These are phyloP conservation scores for Trachelus troglodyta DNA, from an alignment of 2,888 invertebrate species.

Conservation along the genomic window DNA sequence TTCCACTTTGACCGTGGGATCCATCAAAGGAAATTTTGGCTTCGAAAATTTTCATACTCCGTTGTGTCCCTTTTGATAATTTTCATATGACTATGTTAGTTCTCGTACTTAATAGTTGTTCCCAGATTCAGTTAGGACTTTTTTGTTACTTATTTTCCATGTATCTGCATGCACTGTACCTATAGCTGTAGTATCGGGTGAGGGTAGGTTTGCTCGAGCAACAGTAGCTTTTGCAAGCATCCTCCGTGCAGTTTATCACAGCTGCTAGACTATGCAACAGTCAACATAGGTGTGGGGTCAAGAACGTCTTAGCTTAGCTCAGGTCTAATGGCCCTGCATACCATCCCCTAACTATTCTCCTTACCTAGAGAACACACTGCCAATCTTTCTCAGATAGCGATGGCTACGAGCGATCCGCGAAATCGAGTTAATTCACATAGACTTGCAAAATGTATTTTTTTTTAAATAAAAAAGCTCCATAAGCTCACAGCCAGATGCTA, in stretches of 20 bases:
- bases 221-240: background rate
- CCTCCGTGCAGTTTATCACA: slow-evolving; percentile 1
- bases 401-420: background rate
- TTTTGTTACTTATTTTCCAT: background rate
- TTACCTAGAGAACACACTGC: background rate
- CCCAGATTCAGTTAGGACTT: background rate
- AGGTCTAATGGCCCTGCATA: slow-evolving; percentile 2
- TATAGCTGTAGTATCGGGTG: background rate
- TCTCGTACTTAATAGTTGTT: background rate
- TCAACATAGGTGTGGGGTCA: slow-evolving; percentile 5
- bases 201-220: background rate
- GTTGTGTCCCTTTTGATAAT: background rate
- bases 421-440: background rate
- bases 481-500: background rate
- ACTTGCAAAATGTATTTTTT: background rate
- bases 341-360: background rate
- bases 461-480: background rate
- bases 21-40: background rate
- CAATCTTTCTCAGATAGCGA: background rate
- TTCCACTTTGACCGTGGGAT: background rate
- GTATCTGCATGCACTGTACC: background rate
- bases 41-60: background rate
- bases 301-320: slow-evolving; percentile 4
- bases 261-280: slow-evolving; percentile 3
- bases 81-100: background rate